phyloP scores from a whole-genome alignment of 2,888 invertebrate species.

The Halocaridina rubra region DNA sequence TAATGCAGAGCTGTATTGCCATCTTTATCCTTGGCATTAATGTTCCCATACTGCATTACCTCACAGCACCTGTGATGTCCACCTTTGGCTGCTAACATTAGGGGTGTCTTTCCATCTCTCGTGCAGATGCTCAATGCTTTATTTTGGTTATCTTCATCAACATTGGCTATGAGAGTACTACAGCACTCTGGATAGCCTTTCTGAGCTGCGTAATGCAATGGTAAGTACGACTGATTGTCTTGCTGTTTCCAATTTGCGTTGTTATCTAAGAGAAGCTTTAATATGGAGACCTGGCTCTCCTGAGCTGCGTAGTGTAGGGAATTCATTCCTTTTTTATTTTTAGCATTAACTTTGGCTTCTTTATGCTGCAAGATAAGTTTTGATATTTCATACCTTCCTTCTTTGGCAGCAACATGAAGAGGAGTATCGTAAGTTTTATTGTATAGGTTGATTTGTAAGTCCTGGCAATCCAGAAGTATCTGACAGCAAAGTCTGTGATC shows the following conservation, averaged over 20 bases:
- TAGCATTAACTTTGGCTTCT: background rate
- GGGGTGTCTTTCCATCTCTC: conserved; percentile 12
- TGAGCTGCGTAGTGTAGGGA: conserved; percentile 15
- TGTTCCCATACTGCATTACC: background rate
- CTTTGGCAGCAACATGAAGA: conserved; percentile 12
- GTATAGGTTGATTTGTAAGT: background rate
- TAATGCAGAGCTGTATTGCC: conserved; percentile 30
- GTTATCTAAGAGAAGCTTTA: conserved; percentile 1
- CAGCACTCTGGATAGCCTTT: background rate
- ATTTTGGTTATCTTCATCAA: background rate
- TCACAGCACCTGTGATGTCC: conserved; percentile 15
- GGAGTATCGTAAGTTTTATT: background rate
- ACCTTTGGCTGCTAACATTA: conserved; percentile 32
- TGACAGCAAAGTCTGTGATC: background rate
- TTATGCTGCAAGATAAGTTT: background rate
- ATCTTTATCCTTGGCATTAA: background rate
- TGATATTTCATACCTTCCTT: conserved; percentile 11
- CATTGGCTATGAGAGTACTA: background rate
- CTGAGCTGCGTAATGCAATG: conserved; percentile 13
- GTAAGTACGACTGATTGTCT: background rate
- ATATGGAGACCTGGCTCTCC: background rate
- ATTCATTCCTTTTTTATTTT: conserved; percentile 17
- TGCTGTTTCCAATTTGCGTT: background rate
- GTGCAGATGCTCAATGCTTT: background rate
- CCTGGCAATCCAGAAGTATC: background rate